phyloP scores from a whole-genome alignment of 2,888 invertebrate genomes.

The Chrysolina haemoptera region DNA sequence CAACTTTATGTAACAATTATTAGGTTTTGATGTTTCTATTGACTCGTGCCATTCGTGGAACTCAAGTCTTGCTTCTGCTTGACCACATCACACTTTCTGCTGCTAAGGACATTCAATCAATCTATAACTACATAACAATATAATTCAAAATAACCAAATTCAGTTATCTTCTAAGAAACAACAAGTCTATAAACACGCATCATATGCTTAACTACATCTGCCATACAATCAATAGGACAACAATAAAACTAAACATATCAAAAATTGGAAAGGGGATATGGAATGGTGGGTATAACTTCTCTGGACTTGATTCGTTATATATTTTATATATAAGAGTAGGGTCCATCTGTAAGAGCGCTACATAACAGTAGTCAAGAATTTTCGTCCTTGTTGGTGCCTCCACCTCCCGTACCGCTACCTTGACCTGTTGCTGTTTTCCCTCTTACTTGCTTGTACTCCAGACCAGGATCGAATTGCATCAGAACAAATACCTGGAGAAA shows the following conservation, averaged over 20 bases:
- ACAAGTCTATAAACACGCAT: neutral
- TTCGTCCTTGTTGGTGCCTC: constrained; percentile 88
- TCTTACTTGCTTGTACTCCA: constrained; percentile 94
- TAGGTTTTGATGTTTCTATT: too few relatives aligned
- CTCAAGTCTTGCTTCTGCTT: neutral
- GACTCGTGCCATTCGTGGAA: too few relatives aligned
- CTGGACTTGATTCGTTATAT: constrained; percentile 26
- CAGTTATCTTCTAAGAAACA: neutral
- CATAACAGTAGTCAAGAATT: constrained; percentile 99
- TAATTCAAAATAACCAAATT: constrained; percentile 1
- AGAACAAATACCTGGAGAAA: constrained; percentile 90
- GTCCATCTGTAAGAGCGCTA: constrained; percentile 99
- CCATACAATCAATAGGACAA: neutral
- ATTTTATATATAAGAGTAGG: constrained; percentile 89
- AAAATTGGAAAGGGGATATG: constrained; percentile 53
- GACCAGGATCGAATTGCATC: constrained; percentile 98
- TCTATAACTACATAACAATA: constrained; percentile 27
- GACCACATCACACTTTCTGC: neutral
- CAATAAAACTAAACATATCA: constrained; percentile 13
- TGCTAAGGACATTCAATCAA: neutral
- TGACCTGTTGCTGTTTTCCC: constrained; percentile 71
- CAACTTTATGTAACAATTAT: too few relatives aligned
- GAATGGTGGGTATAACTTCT: constrained; percentile 62
- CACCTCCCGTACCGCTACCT: constrained; percentile 76
- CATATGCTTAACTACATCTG: neutral